phyloP scores from a whole-genome alignment of 2,113 vertebrate species.

The Bucco capensis region DNA sequence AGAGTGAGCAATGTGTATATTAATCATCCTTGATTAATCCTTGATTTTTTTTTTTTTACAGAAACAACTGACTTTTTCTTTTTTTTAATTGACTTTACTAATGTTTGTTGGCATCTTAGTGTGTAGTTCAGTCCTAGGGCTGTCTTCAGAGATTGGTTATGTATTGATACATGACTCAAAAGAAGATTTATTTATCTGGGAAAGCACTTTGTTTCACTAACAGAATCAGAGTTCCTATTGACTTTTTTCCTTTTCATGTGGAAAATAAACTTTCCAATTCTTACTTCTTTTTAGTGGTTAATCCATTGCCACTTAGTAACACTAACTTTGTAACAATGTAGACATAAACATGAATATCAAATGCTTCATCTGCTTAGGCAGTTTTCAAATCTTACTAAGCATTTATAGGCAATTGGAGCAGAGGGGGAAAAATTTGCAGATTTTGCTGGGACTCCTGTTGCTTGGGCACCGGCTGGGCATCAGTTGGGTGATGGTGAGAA shows the following conservation, averaged over 20 bases:
- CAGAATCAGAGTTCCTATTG: slow-evolving; percentile 37
- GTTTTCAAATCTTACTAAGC: neutral
- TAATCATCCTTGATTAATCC: neutral
- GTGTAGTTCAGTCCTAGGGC: neutral
- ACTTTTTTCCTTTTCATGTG: slow-evolving; percentile 34
- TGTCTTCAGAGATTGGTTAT: neutral
- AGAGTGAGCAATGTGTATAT: neutral
- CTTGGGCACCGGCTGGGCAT: neutral
- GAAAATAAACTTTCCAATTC: slow-evolving; percentile 34
- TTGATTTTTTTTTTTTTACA: neutral
- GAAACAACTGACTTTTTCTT: neutral
- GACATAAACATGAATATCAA: neutral
- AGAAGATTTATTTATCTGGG: slow-evolving; percentile 45
- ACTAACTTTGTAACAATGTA: neutral
- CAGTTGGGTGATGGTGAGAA: neutral
- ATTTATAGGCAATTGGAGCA: no score
- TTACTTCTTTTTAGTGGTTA: slow-evolving; percentile 57
- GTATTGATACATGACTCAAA: neutral
- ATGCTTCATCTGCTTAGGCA: neutral
- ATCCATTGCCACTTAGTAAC: neutral
- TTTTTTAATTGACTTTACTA: neutral
- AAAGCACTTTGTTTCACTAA: slow-evolving; percentile 45
- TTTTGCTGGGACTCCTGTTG: neutral
- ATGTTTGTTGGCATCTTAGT: neutral
- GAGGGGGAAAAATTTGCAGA: no score